These are phyloP conservation scores for Zeuzera pyrina DNA, from an alignment of 2,888 invertebrate genomes.

Conservation along the genomic window DNA sequence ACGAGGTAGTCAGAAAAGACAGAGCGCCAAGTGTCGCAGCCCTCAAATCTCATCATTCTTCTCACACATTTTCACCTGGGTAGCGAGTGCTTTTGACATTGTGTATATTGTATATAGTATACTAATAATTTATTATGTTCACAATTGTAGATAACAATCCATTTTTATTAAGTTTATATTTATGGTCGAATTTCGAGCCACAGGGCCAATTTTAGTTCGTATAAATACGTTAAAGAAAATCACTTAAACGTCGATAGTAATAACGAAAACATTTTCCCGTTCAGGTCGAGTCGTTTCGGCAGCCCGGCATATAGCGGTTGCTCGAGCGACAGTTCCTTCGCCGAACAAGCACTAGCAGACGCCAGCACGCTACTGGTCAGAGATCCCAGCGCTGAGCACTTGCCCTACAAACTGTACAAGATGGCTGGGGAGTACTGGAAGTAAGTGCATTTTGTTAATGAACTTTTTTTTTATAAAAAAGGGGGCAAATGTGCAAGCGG, in stretches of 20 bases:
- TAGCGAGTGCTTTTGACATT: too few relatives aligned
- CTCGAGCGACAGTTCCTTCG: slow-evolving; percentile 69
- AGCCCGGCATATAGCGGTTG: slow-evolving; percentile 60
- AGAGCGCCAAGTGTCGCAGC: too few relatives aligned
- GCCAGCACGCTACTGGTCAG: slow-evolving; percentile 50
- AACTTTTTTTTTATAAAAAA: too few relatives aligned
- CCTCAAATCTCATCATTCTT: too few relatives aligned
- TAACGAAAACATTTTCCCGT: not conserved
- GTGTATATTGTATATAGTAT: too few relatives aligned
- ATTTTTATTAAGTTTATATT: too few relatives aligned
- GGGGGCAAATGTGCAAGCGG: too few relatives aligned
- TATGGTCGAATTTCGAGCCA: too few relatives aligned
- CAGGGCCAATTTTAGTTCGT: slow-evolving; percentile 1
- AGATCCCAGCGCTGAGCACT: slow-evolving; percentile 61
- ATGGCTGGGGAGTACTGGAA: slow-evolving; percentile 89
- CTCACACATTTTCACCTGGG: too few relatives aligned
- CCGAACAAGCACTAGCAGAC: slow-evolving; percentile 62
- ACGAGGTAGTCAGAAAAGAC: too few relatives aligned
- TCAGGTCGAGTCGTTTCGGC: slow-evolving; percentile 39
- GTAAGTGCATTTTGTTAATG: slow-evolving; percentile 70
- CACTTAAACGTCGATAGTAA: not conserved
- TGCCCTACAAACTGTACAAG: slow-evolving; percentile 82
- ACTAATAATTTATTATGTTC: too few relatives aligned
- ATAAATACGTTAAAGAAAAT: not conserved
- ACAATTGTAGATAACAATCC: too few relatives aligned